Percentiles rank a stretch among this genome's conserved stretches.
phyloP scores from a whole-genome alignment of 1,140 invertebrate genomes.

The Sitophilus oryzae region DNA sequence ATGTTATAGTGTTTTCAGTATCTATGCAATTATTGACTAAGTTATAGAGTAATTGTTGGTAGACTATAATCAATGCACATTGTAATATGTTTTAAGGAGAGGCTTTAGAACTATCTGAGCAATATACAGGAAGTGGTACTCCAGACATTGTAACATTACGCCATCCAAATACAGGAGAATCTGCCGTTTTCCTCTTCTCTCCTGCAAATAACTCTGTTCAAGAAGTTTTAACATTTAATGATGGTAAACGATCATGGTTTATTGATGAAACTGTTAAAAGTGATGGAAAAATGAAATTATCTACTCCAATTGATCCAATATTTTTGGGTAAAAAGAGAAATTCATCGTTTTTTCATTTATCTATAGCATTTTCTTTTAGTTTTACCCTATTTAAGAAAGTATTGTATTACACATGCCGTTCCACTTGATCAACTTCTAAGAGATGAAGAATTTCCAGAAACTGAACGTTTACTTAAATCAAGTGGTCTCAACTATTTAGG shows the following conservation, averaged over 20 bases:
- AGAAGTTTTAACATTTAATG: slow-evolving; percentile 61
- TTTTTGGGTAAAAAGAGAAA: slow-evolving; percentile 53
- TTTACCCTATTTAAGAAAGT: slow-evolving; percentile 52
- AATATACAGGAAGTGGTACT: slow-evolving; percentile 54
- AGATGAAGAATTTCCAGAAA: slow-evolving; percentile 57
- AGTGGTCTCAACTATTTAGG: slow-evolving; percentile 50
- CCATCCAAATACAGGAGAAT: slow-evolving; percentile 57
- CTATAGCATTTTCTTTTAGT: slow-evolving; percentile 42
- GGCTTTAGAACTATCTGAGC: slow-evolving; percentile 48
- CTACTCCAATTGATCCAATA: slow-evolving; percentile 65
- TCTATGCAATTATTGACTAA: neutral
- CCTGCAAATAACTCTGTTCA: slow-evolving; percentile 52
- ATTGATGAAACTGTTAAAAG: slow-evolving; percentile 65
- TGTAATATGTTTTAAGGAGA: slow-evolving; percentile 39
- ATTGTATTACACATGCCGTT: slow-evolving; percentile 53
- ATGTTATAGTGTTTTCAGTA: neutral
- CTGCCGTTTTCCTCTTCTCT: slow-evolving; percentile 58
- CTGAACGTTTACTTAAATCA: slow-evolving; percentile 46
- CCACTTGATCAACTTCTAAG: slow-evolving; percentile 65
- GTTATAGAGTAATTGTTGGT: neutral
- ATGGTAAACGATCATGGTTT: slow-evolving; percentile 64
- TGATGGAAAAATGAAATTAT: slow-evolving; percentile 65
- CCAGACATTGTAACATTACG: slow-evolving; percentile 66
- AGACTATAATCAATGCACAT: neutral
- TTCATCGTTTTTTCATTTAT: neutral